phyloP scores from a whole-genome alignment of 2,113 vertebrate genomes.

The Rhegmatorhina hoffmannsi region DNA sequence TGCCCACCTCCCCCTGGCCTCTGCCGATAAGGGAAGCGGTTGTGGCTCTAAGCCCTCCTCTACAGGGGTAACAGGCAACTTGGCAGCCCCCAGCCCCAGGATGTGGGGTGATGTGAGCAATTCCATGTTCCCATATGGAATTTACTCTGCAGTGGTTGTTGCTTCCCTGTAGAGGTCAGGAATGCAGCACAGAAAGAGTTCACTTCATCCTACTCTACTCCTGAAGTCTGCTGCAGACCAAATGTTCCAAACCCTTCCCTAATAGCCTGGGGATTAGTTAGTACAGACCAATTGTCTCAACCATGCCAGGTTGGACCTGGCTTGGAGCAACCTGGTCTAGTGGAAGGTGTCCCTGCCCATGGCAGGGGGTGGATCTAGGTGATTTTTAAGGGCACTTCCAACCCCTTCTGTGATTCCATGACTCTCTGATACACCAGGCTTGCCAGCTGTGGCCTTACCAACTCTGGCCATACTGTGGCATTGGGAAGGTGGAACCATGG shows the following conservation, averaged over 20 bases:
- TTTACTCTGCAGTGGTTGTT: neutral
- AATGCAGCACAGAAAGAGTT: neutral
- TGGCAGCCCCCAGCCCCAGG: neutral
- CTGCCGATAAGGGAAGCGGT: neutral
- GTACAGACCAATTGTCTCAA: neutral
- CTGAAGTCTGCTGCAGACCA: neutral
- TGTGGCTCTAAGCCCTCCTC: neutral
- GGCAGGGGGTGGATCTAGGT: neutral
- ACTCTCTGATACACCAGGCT: neutral
- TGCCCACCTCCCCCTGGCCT: neutral
- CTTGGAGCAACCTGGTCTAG: neutral
- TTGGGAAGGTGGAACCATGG: neutral
- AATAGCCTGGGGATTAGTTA: neutral
- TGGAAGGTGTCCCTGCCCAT: neutral
- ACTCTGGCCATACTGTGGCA: neutral
- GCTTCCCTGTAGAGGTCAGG: constrained; percentile 62
- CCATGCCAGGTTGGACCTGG: neutral
- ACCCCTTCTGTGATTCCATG: neutral
- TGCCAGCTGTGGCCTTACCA: neutral
- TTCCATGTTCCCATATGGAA: rapidly evolving
- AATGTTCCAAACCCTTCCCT: neutral
- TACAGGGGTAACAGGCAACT: rapidly evolving
- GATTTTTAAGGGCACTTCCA: neutral
- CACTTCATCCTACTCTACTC: neutral
- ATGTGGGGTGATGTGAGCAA: rapidly evolving